Conservation (phyloP, 2,797 vertebrate genomes). For the Catamblyrhynchus diadema region DNA sequence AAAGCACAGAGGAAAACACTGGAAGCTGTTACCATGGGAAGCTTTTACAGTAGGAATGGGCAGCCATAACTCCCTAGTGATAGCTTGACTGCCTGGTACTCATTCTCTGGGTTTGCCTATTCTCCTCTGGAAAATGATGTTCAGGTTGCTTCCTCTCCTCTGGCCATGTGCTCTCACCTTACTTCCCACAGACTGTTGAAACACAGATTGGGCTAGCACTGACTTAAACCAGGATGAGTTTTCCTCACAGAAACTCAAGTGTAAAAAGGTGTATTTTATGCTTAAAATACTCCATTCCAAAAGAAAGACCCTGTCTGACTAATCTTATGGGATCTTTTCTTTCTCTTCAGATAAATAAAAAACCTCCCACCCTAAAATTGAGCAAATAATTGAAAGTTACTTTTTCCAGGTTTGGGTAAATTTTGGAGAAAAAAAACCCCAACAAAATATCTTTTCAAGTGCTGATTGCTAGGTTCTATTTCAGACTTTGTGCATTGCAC, state of each 20-base stretch:
- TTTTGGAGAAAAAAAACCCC: accelerated
- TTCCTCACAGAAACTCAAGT: not conserved
- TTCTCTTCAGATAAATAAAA: not conserved
- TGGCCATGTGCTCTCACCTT: not conserved
- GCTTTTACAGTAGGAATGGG: not conserved
- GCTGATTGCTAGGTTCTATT: not conserved
- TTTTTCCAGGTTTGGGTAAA: not conserved
- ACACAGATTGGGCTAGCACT: not conserved
- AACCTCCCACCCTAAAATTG: not conserved
- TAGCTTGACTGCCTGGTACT: not conserved
- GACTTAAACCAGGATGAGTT: not conserved
- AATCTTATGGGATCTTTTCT: not conserved
- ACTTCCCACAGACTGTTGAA: not conserved
- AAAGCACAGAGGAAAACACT: not conserved
- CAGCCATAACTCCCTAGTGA: not conserved
- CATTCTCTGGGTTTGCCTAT: not conserved
- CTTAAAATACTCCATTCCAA: not conserved
- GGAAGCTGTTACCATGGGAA: not conserved
- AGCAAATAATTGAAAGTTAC: not conserved
- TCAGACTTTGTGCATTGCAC: not conserved
- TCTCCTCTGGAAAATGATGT: not conserved
- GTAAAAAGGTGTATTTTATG: not conserved
- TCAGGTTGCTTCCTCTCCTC: not conserved
- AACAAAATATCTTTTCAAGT: not conserved
- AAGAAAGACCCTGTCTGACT: not conserved